phyloP scores from a whole-genome alignment of 2,113 vertebrate species.

The Catharus bicknelli region DNA sequence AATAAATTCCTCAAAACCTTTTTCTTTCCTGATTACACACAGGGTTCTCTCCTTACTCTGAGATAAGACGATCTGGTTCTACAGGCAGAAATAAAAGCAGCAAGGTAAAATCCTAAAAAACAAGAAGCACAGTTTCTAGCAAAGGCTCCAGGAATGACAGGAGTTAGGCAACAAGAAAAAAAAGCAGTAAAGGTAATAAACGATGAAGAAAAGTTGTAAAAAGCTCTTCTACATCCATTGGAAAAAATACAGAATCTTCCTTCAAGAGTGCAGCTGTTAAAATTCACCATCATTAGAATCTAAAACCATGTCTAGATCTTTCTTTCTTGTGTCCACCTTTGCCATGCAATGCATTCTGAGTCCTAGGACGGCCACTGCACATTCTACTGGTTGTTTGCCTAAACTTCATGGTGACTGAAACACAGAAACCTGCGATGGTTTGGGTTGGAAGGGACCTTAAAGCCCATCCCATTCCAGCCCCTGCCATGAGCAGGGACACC shows the following conservation, averaged over 20 bases:
- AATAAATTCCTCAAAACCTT: not conserved
- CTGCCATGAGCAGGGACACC: no score
- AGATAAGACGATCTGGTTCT: not conserved
- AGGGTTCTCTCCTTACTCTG: not conserved
- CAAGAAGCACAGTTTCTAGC: not conserved
- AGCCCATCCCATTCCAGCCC: accelerated
- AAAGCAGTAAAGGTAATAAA: not conserved
- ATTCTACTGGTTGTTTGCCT: not conserved
- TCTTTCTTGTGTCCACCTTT: not conserved
- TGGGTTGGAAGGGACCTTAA: not conserved
- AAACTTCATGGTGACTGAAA: not conserved
- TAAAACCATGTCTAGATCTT: not conserved
- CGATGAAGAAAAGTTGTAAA: accelerated
- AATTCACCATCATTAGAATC: not conserved
- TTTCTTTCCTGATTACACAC: not conserved
- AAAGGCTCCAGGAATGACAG: not conserved
- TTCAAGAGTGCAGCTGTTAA: not conserved
- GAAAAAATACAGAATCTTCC: not conserved
- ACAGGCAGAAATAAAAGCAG: not conserved
- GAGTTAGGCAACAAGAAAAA: not conserved
- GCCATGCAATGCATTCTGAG: not conserved
- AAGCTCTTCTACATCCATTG: not conserved
- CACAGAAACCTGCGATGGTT: not conserved
- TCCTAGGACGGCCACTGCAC: not conserved
- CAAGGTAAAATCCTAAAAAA: not conserved